A percentile compares a stretch with the other conserved stretches of the same genome.
Conservation (phyloP, 1,140 invertebrate species). For the Pygmarrhopalites habei region DNA sequence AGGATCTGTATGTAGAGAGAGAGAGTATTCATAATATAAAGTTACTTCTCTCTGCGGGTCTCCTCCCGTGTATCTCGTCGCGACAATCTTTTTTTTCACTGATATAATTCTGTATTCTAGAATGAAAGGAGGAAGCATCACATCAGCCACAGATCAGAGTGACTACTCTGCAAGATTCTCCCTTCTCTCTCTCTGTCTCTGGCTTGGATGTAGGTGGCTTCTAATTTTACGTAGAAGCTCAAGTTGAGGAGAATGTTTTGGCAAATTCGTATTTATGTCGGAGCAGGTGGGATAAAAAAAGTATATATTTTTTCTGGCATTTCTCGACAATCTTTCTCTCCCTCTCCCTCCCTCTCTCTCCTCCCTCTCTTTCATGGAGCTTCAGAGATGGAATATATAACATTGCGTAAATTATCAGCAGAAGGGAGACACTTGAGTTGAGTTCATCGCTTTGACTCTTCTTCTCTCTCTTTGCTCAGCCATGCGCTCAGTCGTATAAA, state of each 20-base stretch:
- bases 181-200: too few relatives aligned
- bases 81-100: too few relatives aligned
- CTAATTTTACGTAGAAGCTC: constrained; percentile 12
- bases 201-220: constrained; percentile 9
- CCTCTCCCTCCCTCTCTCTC: not conserved
- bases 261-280: constrained; percentile 16
- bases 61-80: too few relatives aligned
- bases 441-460: constrained; percentile 3
- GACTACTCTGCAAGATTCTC: too few relatives aligned
- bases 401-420: not conserved
- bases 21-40: too few relatives aligned
- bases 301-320: not conserved
- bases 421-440: not conserved
- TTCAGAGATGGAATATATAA: not conserved
- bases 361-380: not conserved
- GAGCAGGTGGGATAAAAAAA: constrained; percentile 17
- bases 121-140: too few relatives aligned
- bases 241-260: not conserved
- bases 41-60: too few relatives aligned
- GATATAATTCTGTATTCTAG: too few relatives aligned
- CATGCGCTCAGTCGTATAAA: not conserved
- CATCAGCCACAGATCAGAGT: too few relatives aligned
- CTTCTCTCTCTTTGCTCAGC: constrained; percentile 7
- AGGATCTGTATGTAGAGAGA: too few relatives aligned
- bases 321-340: not conserved